These are phyloP conservation scores for Ptilodon capucinus DNA, from an alignment of 2,888 invertebrate species.

Conservation along the genomic window DNA sequence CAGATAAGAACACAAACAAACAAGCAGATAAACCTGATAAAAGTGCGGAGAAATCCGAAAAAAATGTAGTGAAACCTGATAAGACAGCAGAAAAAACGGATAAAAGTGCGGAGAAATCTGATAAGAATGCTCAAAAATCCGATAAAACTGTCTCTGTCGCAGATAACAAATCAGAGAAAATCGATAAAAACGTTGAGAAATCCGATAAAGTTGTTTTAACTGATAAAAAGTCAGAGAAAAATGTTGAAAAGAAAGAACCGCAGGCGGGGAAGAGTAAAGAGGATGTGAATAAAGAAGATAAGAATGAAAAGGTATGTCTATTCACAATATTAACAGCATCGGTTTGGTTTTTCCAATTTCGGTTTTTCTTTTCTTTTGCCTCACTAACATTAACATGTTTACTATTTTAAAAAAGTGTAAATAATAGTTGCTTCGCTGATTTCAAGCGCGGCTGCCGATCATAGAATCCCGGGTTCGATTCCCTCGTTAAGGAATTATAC, in stretches of 20 bases:
- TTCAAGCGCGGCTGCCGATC: background rate
- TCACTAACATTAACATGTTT: background rate
- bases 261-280: conserved; percentile 38
- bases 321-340: background rate
- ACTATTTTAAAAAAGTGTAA: background rate
- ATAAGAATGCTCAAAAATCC: conserved; percentile 17
- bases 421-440: background rate
- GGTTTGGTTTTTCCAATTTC: background rate
- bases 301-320: conserved; percentile 53
- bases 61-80: conserved; percentile 36
- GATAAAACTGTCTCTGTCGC: conserved; percentile 15
- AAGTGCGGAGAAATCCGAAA: conserved; percentile 31
- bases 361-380: background rate
- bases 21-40: conserved; percentile 27
- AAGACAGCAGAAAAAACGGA: conserved; percentile 32
- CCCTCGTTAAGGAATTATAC: background rate
- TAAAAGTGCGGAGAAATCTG: conserved; percentile 19
- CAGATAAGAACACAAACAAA: conserved; percentile 34
- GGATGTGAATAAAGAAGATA: conserved; percentile 48
- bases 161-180: conserved; percentile 27
- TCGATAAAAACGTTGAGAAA: conserved; percentile 18
- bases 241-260: conserved; percentile 23
- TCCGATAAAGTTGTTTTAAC: conserved; percentile 30
- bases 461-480: background rate
- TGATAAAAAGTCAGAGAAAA: conserved; percentile 33